phyloP scores from a whole-genome alignment of 2,797 vertebrate genomes.

The Tinamus major region DNA sequence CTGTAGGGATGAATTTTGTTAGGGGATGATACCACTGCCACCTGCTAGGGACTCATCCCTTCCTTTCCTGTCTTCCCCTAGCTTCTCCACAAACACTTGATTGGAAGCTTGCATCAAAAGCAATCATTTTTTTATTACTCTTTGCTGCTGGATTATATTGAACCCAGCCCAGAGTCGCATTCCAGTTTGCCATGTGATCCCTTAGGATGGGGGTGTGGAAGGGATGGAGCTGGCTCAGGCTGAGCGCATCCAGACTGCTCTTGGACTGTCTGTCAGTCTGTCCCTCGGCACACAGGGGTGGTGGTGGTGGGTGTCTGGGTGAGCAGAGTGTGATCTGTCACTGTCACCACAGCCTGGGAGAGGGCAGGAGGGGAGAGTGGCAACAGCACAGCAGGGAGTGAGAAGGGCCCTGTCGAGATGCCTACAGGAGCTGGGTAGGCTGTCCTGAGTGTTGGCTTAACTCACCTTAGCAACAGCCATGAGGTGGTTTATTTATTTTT shows the following conservation, averaged over 20 bases:
- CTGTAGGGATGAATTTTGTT: not conserved
- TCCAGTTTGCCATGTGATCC: rapidly evolving
- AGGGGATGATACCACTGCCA: not conserved
- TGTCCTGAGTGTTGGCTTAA: not conserved
- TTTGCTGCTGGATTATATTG: not conserved
- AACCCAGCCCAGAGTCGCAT: not conserved
- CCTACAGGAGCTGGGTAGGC: not conserved
- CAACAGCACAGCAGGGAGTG: too few relatives aligned
- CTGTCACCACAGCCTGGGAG: too few relatives aligned
- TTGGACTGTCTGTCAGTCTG: not conserved
- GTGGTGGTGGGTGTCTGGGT: not conserved
- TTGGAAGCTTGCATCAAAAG: not conserved
- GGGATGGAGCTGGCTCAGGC: not conserved
- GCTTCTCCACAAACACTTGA: rapidly evolving
- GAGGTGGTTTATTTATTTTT: not conserved
- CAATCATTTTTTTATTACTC: not conserved
- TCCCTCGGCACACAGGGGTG: rapidly evolving
- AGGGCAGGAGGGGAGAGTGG: too few relatives aligned
- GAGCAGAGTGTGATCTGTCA: not conserved
- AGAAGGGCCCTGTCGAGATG: too few relatives aligned
- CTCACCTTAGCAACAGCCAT: not conserved
- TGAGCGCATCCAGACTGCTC: not conserved
- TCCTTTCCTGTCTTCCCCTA: not conserved
- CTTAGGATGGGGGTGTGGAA: not conserved
- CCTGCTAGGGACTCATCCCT: rapidly evolving